phyloP scores from a whole-genome alignment of 2,797 vertebrate species.

The Myotis planiceps region DNA sequence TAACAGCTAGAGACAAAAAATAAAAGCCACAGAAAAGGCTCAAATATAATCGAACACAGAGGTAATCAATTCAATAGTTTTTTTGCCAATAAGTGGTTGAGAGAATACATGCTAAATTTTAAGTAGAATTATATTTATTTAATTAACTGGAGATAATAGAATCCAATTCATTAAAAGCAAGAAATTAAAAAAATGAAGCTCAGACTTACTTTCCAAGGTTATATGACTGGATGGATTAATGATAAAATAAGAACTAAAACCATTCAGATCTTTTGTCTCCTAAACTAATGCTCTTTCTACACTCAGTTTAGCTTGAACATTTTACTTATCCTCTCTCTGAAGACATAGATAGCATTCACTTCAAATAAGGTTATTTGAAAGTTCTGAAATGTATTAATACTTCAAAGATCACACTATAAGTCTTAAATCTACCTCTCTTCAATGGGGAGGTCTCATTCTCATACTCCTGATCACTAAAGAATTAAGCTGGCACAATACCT shows the following conservation, averaged over 20 bases:
- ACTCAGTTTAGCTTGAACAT: background rate
- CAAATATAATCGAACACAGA: background rate
- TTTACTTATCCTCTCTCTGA: background rate
- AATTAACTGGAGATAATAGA: background rate
- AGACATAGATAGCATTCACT: background rate
- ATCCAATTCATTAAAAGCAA: background rate
- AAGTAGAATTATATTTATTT: constrained; percentile 19
- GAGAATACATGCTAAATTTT: background rate
- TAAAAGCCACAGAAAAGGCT: background rate
- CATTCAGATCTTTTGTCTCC: background rate
- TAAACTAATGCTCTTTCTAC: background rate
- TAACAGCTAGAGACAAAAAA: background rate
- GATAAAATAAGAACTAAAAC: background rate
- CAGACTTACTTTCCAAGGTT: background rate
- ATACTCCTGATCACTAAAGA: constrained; percentile 4
- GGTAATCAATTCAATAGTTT: background rate
- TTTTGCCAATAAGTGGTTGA: background rate
- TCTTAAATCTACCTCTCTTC: background rate
- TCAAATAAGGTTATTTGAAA: constrained; percentile 7
- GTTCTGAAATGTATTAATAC: background rate
- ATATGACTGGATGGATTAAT: background rate
- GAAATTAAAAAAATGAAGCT: background rate
- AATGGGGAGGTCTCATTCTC: background rate
- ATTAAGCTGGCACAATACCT: background rate
- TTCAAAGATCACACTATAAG: background rate